Conservation (phyloP, 2,113 vertebrate species). For the Miniopterus natalensis region DNA sequence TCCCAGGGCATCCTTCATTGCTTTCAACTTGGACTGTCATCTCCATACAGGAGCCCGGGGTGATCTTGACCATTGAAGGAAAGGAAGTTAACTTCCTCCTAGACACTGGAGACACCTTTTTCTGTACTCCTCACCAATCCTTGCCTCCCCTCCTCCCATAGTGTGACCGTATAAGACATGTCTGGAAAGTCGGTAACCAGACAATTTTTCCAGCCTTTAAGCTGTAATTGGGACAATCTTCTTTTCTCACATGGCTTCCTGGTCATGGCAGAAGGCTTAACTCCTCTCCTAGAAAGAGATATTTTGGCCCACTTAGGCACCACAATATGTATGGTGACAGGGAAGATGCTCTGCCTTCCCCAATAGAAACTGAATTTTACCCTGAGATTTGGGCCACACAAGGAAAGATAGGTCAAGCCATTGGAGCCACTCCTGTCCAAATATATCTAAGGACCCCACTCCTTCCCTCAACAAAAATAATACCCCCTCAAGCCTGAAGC, state of each 20-base stretch:
- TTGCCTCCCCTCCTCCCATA: background rate
- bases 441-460: no score
- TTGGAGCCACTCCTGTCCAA: no score
- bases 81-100: background rate
- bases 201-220: background rate
- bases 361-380: background rate
- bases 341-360: background rate
- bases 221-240: background rate
- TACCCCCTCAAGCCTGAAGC: no score
- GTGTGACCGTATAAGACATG: background rate
- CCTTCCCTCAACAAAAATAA: no score
- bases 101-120: background rate
- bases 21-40: background rate
- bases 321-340: background rate
- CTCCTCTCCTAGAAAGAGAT: background rate
- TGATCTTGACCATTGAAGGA: background rate
- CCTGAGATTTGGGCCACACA: no score
- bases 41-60: background rate
- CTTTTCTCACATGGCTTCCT: background rate
- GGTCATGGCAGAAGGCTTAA: background rate
- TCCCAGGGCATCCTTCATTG: background rate
- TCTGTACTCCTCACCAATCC: background rate
- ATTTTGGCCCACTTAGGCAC: background rate
- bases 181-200: background rate
- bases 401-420: no score